Base-by-base conservation (phyloP, 2,888 invertebrate genomes). In the Ashinkailepas kermadecensis region DNA sequence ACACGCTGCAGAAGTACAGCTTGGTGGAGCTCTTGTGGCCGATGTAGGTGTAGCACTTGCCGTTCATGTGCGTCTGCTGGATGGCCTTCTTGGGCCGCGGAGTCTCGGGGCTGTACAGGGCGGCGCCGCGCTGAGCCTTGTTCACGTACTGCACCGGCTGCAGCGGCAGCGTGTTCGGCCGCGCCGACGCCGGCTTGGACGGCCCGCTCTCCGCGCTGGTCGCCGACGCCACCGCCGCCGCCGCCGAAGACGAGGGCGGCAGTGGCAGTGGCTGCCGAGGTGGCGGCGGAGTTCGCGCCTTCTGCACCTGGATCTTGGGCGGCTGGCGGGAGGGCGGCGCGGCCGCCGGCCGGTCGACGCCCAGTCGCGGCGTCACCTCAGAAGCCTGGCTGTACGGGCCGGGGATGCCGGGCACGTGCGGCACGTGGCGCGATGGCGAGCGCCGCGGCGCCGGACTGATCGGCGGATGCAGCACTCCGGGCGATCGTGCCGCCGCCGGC, bases 1-100 rank as follows among this genome's bases (percentile, higher is more conserved):
- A 84, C 59, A 84, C 83, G 67, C 84, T 83, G 80, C 84, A 84
- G 65, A 83, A 84, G 70, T 83, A 84, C 12, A 83, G 82, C 80
- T 83, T 83, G 64, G 84, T 84, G 57, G 84, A 84, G 7, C 83
- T 83, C 80, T 84, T 84, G 59, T 83, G 82, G 54, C 83, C 83
- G 54, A 84, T 67, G 74, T 84, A 83, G 23, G 84, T 84, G 81
- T 84, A 84, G n/a, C 83, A 83, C 67, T 83, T 83, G 25, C 84
- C 84, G 81, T 83, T 83, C 54, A 84, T 56, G 39, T 83, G 74
- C 74, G 83, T 82, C 80, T 84, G 84, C n/a, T 82, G 83, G 80
- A 83, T 83, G 58, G 82, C 82, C 70, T 84, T 84, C 62, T 81
- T 82, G 8, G 84, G 83, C n/a, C 84, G 81, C 54, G 84, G 84